Evolutionary conservation across 2,888 invertebrate genomes (phyloP).

Genomic region (Tricholauxania praeusta): DNA sequence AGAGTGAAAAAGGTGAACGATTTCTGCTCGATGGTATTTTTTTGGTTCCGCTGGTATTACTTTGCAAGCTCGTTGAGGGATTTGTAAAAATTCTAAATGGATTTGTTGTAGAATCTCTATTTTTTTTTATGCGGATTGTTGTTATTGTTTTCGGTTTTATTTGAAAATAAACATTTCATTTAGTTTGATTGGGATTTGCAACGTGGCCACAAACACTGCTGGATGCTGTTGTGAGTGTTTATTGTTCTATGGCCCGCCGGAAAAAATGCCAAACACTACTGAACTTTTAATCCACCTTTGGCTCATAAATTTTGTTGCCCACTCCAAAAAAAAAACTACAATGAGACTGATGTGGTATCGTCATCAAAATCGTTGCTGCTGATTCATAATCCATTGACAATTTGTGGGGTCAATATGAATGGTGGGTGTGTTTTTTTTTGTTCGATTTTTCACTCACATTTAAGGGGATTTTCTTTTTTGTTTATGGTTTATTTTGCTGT

Average conservation of each 20-base stretch:
- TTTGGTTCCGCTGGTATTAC: slow-evolving; percentile 42
- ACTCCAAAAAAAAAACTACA: not conserved
- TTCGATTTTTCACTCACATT: too few relatives aligned
- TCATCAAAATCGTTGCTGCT: not conserved
- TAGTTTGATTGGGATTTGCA: not conserved
- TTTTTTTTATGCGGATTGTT: not conserved
- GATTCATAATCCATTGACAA: slow-evolving; percentile 2
- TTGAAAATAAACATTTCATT: slow-evolving; percentile 55
- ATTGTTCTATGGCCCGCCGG: not conserved
- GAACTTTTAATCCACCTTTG: not conserved
- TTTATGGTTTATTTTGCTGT: too few relatives aligned
- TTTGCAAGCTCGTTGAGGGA: not conserved
- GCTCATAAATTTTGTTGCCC: not conserved
- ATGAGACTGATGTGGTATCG: not conserved
- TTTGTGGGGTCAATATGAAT: slow-evolving; percentile 7
- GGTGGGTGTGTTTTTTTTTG: not conserved
- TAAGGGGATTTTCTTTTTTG: too few relatives aligned
- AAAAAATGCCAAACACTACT: not conserved
- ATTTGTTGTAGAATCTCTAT: slow-evolving; percentile 11
- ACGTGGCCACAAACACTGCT: slow-evolving; percentile 13
- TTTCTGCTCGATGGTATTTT: not conserved
- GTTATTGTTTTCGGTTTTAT: slow-evolving; percentile 10
- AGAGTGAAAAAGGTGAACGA: not conserved
- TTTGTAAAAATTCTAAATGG: slow-evolving; percentile 9
- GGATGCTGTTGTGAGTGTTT: too few relatives aligned